phyloP scores from a whole-genome alignment of 2,797 vertebrate species.

The Alosa sapidissima region DNA sequence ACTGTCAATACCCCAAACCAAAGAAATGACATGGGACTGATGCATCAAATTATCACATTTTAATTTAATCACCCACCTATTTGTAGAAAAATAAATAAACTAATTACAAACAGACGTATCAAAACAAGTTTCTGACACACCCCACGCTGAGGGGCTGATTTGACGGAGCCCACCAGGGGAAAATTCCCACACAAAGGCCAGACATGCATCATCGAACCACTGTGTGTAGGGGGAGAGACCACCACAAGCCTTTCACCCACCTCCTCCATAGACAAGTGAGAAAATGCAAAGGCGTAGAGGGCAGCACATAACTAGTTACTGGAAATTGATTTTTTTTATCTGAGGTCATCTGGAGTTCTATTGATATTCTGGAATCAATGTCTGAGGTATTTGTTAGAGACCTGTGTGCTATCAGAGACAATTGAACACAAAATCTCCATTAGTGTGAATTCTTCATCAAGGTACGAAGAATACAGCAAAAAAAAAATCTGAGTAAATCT shows the following conservation, averaged over 20 bases:
- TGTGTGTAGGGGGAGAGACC: slow-evolving; percentile 51
- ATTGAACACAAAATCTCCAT: background rate
- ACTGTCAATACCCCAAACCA: background rate
- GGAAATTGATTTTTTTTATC: background rate
- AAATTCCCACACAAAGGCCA: slow-evolving; percentile 42
- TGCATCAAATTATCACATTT: background rate
- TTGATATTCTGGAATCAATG: background rate
- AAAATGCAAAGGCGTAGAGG: background rate
- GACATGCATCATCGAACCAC: slow-evolving; percentile 50
- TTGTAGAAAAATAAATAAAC: slow-evolving; percentile 11
- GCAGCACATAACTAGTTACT: background rate
- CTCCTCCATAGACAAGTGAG: background rate
- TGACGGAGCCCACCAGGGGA: slow-evolving; percentile 50
- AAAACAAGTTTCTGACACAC: background rate
- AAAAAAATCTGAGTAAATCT: background rate
- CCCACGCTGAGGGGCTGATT: slow-evolving; percentile 32
- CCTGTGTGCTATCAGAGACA: background rate
- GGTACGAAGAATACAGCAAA: background rate
- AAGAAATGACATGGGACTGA: background rate
- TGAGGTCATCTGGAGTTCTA: background rate
- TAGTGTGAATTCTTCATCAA: background rate
- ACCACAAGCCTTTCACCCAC: slow-evolving; percentile 34
- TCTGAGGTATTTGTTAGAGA: background rate
- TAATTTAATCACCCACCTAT: background rate
- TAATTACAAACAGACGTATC: background rate